A percentile compares a stretch with the other conserved stretches of the same genome.
These are phyloP conservation scores for Drosophila persimilis DNA, from an alignment of 1,140 invertebrate genomes.

Conservation along the genomic window DNA sequence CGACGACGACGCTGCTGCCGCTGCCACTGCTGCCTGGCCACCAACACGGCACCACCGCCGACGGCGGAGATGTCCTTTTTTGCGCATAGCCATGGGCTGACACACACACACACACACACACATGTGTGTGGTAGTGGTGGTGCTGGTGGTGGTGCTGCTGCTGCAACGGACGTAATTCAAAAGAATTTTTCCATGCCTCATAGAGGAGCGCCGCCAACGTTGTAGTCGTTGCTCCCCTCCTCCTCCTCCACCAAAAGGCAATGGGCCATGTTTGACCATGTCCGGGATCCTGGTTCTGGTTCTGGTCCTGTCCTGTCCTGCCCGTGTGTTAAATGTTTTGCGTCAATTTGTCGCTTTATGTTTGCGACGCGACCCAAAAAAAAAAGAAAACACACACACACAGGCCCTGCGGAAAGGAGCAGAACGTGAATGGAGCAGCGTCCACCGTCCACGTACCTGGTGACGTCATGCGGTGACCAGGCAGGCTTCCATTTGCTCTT, in stretches of 20 bases:
- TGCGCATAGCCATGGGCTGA: constrained; percentile 66
- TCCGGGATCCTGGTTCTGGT: constrained; percentile 10
- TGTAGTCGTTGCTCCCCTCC: constrained; percentile 12
- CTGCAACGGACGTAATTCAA: constrained; percentile 66
- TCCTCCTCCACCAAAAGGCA: too few species aligned
- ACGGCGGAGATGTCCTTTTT: constrained; percentile 72
- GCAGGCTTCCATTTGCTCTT: constrained; percentile 16
- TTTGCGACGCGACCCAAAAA: too few species aligned
- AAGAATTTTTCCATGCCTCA: constrained; percentile 65
- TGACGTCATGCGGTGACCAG: constrained; percentile 55
- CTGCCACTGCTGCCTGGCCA: background rate
- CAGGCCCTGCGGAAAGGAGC: too few species aligned
- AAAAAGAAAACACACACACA: background rate
- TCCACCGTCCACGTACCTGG: constrained; percentile 14
- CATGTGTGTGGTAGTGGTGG: constrained; percentile 12
- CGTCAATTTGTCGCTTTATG: constrained; percentile 68
- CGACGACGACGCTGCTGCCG: background rate
- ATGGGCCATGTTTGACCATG: constrained; percentile 49
- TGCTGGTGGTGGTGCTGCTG: background rate
- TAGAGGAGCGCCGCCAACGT: constrained; percentile 57
- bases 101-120: constrained; percentile 28
- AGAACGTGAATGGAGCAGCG: too few species aligned
- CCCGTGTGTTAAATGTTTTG: constrained; percentile 75
- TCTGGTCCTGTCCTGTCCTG: constrained; percentile 9
- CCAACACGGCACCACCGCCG: constrained; percentile 13